These are phyloP conservation scores for Amblyopsis rosae DNA, from an alignment of 2,113 vertebrate genomes.

Conservation along the genomic window DNA sequence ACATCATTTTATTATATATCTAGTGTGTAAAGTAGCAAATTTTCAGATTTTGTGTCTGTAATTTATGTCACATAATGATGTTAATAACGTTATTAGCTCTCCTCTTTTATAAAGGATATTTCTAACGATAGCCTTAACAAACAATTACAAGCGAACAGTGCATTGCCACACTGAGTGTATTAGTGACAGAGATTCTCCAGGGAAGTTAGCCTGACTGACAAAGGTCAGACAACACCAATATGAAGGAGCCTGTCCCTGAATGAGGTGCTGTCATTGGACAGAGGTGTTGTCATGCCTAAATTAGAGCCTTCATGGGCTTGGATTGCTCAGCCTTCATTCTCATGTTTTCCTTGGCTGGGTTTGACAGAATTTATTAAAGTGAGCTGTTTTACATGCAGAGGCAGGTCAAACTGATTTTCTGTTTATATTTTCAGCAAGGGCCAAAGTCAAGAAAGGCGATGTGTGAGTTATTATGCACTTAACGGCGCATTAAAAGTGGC, in stretches of 20 bases:
- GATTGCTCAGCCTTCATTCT: slow-evolving; percentile 33
- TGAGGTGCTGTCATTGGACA: slow-evolving; percentile 41
- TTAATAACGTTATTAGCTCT: too few species aligned
- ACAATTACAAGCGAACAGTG: too few species aligned
- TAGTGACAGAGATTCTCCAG: too few species aligned
- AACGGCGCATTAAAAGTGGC: slow-evolving; percentile 64
- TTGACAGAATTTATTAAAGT: slow-evolving; percentile 47
- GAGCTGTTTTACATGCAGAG: slow-evolving; percentile 59
- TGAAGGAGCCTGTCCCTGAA: slow-evolving; percentile 12
- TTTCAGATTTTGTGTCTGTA: too few species aligned
- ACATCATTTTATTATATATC: neutral
- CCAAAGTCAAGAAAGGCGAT: slow-evolving; percentile 65
- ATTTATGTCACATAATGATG: neutral
- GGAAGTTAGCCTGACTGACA: neutral
- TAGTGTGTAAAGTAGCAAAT: too few species aligned
- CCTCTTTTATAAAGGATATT: too few species aligned
- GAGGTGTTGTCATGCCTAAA: slow-evolving; percentile 51
- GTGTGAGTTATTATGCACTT: slow-evolving; percentile 67
- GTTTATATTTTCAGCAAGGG: slow-evolving; percentile 62
- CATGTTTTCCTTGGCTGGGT: slow-evolving; percentile 46
- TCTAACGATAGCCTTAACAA: too few species aligned
- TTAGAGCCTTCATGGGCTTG: slow-evolving; percentile 38
- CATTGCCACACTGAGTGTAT: too few species aligned
- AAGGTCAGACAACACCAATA: slow-evolving; percentile 26
- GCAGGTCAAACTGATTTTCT: slow-evolving; percentile 62